These are phyloP conservation scores for Odontamblyopus rebecca DNA, from an alignment of 2,797 vertebrate species.

Conservation along the genomic window DNA sequence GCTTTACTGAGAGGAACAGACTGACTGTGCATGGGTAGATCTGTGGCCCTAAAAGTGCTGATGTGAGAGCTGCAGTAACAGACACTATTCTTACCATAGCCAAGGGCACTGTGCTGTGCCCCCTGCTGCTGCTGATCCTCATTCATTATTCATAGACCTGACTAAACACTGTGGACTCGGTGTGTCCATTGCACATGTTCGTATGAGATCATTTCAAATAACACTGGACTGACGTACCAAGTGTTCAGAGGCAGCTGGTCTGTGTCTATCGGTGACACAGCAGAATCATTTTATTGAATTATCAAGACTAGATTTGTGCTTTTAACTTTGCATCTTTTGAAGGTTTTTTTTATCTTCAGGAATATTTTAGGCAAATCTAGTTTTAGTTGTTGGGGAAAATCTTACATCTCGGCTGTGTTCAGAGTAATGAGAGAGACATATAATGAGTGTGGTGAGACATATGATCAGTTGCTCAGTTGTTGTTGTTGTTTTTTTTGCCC, in stretches of 20 bases:
- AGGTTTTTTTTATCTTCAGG: background rate
- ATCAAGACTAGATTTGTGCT: slow-evolving; percentile 12
- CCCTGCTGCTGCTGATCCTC: slow-evolving; percentile 31
- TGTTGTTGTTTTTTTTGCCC: too few relatives aligned
- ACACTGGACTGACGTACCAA: background rate
- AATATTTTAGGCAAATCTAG: background rate
- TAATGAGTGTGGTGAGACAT: background rate
- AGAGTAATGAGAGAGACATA: background rate
- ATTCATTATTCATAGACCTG: slow-evolving; percentile 57
- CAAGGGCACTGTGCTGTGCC: slow-evolving; percentile 28
- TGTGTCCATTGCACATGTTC: slow-evolving; percentile 30
- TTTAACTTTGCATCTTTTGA: slow-evolving; percentile 4
- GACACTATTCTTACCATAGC: background rate
- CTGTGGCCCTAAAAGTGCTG: background rate
- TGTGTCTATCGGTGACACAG: slow-evolving; percentile 45
- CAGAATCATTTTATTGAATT: slow-evolving; percentile 35
- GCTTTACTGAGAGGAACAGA: background rate
- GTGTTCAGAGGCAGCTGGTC: slow-evolving; percentile 38
- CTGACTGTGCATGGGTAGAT: background rate
- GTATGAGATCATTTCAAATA: slow-evolving; percentile 18
- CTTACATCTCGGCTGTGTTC: background rate
- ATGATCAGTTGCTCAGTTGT: too few relatives aligned
- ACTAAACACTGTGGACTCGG: slow-evolving; percentile 28
- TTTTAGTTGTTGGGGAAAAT: background rate
- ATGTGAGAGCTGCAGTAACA: background rate